phyloP scores from a whole-genome alignment of 2,113 vertebrate genomes.

The Melanerpes formicivorus region DNA sequence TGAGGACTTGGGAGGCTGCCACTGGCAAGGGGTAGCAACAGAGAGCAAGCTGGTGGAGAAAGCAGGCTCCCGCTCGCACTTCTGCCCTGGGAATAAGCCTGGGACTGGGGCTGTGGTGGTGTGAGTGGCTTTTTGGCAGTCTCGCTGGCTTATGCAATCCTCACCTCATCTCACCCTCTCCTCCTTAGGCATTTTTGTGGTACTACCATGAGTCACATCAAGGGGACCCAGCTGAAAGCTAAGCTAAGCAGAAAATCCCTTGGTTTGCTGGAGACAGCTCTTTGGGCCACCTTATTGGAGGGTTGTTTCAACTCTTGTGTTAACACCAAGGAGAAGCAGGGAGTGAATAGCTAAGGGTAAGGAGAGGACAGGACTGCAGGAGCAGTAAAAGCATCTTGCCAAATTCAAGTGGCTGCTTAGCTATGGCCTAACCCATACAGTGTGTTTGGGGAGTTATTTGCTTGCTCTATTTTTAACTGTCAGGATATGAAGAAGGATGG shows the following conservation, averaged over 20 bases:
- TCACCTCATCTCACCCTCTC: conserved; percentile 65
- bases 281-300: background rate
- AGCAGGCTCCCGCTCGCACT: background rate
- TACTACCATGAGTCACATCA: conserved; percentile 38
- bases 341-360: background rate
- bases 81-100: conserved; percentile 10
- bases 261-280: background rate
- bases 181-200: conserved; percentile 34
- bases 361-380: background rate
- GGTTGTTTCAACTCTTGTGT: background rate
- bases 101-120: background rate
- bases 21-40: background rate
- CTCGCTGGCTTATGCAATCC: conserved; percentile 48
- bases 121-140: conserved; percentile 46
- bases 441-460: background rate
- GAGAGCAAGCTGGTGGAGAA: background rate
- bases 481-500: background rate
- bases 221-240: background rate
- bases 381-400: background rate
- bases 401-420: background rate
- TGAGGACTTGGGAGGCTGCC: background rate
- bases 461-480: background rate
- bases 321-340: background rate
- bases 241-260: background rate
- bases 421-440: accelerated